Evolutionary conservation across 2,797 vertebrate genomes (phyloP), one percentile per base, ranked within the genome.

Genomic region (Acomys russatus): DNA sequence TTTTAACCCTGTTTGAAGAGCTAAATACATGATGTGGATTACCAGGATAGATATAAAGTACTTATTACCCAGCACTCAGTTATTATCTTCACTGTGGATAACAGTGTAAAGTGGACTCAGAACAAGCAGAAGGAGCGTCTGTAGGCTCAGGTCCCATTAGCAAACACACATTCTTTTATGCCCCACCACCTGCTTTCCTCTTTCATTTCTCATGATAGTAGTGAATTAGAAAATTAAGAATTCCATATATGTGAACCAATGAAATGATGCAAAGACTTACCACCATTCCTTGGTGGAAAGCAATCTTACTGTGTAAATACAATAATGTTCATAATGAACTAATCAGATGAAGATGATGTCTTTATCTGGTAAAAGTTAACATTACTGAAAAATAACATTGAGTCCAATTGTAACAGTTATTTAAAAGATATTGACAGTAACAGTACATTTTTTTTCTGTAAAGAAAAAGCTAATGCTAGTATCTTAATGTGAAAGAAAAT

Each of bases 241-340:
- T 83, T 84, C 30, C 70, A 33, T 25, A 7, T 49, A 25, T 74
- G 30, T 6, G 15, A 84, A 92, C 88, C 1, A 93, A 79, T 92
- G 93, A 61, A 73, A 10, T 18, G 35, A 85, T 22, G 25, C 74
- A 70, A 73, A 83, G 14, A 87, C 66, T 93, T 79, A 73, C 76
- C 51, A 44, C 30, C 84, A 14, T 51, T 3, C 88, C 10, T 92
- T 89, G 22, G 25, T 28, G 89, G 22, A 92, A 54, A 96, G 64
- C 15, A 93, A n/a, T 94, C 76, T 10, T 33, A 38, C 23, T 66
- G 22, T 63, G 33, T 92, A 77, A 88, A 28, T 79, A 90, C 17
- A 89, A 76, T 80, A 49, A 87, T 94, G 82, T 38, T 73, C n/a
- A 61, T 77, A 91, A 44, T 61, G 63, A 95, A 68, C 18, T 95